phyloP scores from a whole-genome alignment of 2,888 invertebrate genomes.

The Acronicta aceris region DNA sequence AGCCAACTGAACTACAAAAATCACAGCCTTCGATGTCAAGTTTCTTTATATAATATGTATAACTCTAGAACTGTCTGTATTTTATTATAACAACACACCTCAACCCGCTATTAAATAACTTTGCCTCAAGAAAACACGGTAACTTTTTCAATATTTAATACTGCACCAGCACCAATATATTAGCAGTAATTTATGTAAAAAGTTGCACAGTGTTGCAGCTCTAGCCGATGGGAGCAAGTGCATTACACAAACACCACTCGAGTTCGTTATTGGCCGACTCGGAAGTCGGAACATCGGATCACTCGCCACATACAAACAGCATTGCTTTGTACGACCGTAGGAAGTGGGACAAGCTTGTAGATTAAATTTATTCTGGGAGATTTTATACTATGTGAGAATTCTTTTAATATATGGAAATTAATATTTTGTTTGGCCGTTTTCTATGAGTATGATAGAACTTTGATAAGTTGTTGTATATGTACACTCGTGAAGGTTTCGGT shows the following conservation, averaged over 20 bases:
- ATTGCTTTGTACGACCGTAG: slow-evolving; percentile 27
- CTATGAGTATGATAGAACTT: no score
- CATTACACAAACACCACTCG: slow-evolving; percentile 69
- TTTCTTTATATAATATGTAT: neutral
- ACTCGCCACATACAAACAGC: slow-evolving; percentile 49
- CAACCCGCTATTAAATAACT: slow-evolving; percentile 2
- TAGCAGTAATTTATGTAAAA: slow-evolving; percentile 47
- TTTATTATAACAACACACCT: slow-evolving; percentile 6
- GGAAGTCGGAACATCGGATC: slow-evolving; percentile 57
- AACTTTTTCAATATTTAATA: slow-evolving; percentile 36
- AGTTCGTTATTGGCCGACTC: slow-evolving; percentile 63
- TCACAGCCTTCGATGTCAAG: neutral
- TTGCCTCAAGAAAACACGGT: slow-evolving; percentile 25
- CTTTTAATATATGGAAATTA: no score
- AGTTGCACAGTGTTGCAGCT: slow-evolving; percentile 38
- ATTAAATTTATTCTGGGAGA: slow-evolving; percentile 14
- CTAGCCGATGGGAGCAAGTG: slow-evolving; percentile 55
- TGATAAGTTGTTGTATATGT: no score
- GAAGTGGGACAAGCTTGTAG: slow-evolving; percentile 5
- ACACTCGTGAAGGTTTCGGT: no score
- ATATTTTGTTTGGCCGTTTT: no score
- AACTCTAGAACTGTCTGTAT: neutral
- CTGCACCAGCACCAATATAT: slow-evolving; percentile 27
- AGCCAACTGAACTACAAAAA: no score
- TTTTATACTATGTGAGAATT: neutral